Conservation (phyloP, 2,888 invertebrate species). For the Eupeodes luniger region DNA sequence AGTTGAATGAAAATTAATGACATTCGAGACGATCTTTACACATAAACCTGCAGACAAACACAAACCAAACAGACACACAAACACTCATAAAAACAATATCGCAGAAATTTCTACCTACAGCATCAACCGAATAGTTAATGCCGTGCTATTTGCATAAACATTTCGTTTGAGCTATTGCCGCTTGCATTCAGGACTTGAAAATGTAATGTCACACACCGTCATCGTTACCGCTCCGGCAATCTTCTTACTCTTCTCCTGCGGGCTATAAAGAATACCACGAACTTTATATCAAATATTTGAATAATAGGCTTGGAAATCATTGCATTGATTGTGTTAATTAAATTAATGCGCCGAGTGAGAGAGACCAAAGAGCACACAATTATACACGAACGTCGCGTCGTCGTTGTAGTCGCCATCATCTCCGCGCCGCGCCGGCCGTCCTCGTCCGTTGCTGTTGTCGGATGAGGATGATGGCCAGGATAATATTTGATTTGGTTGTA, state of each 20-base stretch:
- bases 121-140: constrained; percentile 66
- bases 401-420: not conserved
- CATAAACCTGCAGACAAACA: not conserved
- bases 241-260: not conserved
- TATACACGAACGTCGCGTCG: constrained; percentile 3
- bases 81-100: not conserved
- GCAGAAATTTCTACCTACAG: constrained; percentile 29
- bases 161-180: constrained; percentile 75
- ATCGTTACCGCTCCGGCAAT: too few relatives aligned
- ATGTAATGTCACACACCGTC: constrained; percentile 26
- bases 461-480: constrained; percentile 63
- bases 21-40: constrained; percentile 64
- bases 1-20: constrained; percentile 73
- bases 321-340: constrained; percentile 77
- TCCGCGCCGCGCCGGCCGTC: not conserved
- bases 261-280: constrained; percentile 58
- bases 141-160: constrained; percentile 73
- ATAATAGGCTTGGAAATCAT: constrained; percentile 73
- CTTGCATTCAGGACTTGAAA: constrained; percentile 54
- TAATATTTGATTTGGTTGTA: constrained; percentile 74
- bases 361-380: constrained; percentile 24
- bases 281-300: constrained; percentile 78
- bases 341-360: constrained; percentile 69
- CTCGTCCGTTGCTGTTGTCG: not conserved
- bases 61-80: not conserved